Evolutionary conservation across 1,140 invertebrate genomes (phyloP).

Genomic region (Halictus rubicundus): DNA sequence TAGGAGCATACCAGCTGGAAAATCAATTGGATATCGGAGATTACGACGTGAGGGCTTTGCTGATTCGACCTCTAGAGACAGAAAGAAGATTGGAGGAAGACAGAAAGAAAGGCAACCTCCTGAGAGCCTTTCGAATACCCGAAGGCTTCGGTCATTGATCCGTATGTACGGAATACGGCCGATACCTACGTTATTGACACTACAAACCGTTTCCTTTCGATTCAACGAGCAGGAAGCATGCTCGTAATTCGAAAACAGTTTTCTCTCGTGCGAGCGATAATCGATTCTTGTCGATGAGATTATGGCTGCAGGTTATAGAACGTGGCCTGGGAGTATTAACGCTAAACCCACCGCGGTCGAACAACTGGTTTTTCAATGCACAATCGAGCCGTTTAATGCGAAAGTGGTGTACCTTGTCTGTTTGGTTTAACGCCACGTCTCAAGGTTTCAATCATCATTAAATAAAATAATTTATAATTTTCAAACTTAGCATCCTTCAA

Average conservation of each 20-base stretch:
- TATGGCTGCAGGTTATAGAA: slow-evolving; percentile 1
- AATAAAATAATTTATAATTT: too few species aligned
- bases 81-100: slow-evolving; percentile 24
- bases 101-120: slow-evolving; percentile 35
- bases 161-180: slow-evolving; percentile 61
- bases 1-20: slow-evolving; percentile 75
- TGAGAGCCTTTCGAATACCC: slow-evolving; percentile 67
- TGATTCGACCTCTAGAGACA: slow-evolving; percentile 66
- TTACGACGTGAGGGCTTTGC: slow-evolving; percentile 75
- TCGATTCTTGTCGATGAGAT: slow-evolving; percentile 38
- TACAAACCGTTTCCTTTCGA: slow-evolving; percentile 60
- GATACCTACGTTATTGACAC: slow-evolving; percentile 65
- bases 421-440: too few species aligned
- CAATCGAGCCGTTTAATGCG: too few species aligned
- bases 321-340: not conserved
- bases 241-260: slow-evolving; percentile 35
- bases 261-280: slow-evolving; percentile 49
- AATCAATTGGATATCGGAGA: slow-evolving; percentile 77
- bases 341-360: too few species aligned
- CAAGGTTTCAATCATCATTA: too few species aligned
- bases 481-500: too few species aligned
- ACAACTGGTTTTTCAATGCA: too few species aligned
- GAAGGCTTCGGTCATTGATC: slow-evolving; percentile 68
- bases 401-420: too few species aligned
- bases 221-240: slow-evolving; percentile 26